Evolutionary conservation across 2,888 invertebrate genomes (phyloP).

Genomic region (Allophyes oxyacanthae): DNA sequence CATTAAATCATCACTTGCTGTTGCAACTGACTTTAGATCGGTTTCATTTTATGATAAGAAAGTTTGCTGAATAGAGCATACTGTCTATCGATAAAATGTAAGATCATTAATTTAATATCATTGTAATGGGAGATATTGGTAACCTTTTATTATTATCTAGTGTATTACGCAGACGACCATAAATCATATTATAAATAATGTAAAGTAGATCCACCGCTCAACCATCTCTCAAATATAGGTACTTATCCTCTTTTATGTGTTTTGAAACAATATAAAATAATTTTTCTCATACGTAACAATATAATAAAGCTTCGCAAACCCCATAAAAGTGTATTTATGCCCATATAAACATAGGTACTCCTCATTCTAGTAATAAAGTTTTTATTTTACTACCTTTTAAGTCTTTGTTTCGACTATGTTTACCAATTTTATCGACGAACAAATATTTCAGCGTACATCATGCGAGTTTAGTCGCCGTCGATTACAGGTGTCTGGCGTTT

Average conservation of each 20-base stretch:
- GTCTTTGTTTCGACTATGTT: conserved; percentile 47
- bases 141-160: neutral
- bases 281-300: conserved; percentile 47
- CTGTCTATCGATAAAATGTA: neutral
- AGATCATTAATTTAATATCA: neutral
- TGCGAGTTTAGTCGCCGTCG: conserved; percentile 18
- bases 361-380: conserved; percentile 55
- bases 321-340: conserved; percentile 53
- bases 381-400: conserved; percentile 55
- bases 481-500: conserved; percentile 34
- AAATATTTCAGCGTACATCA: conserved; percentile 22
- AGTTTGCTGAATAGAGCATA: too few species aligned
- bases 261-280: conserved; percentile 51
- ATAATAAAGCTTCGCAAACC: conserved; percentile 50
- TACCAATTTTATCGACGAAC: conserved; percentile 25
- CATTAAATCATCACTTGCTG: too few species aligned
- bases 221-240: conserved; percentile 44
- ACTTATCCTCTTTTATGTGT: conserved; percentile 39
- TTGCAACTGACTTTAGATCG: too few species aligned
- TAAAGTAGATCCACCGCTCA: conserved; percentile 35
- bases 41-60: too few species aligned
- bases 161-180: conserved; percentile 1
- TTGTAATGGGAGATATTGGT: neutral
- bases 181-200: conserved; percentile 20
- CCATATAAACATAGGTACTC: conserved; percentile 55